Base-by-base conservation (phyloP, 2,113 vertebrate species). In the Lagopus leucura region DNA sequence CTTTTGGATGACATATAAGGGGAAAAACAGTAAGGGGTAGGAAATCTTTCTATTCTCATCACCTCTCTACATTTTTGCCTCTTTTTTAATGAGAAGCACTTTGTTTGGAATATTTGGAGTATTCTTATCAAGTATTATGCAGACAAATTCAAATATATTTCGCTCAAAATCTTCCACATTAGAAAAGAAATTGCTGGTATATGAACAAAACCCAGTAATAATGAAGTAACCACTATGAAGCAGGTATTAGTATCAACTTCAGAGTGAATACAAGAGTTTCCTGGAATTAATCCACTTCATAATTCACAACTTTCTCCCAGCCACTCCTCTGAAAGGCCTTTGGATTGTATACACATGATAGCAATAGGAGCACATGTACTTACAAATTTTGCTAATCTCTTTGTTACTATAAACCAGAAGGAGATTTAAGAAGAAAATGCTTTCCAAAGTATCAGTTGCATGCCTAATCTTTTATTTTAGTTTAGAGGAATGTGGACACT, bases 241-340 rank as follows among this genome's bases (percentile, higher is more conserved):
- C 43, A 58, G 48, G 24, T 83, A 43, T 81, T 88, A 89, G 77
- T 69, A 92, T 58, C 75, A 82, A 48, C 63, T 28, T 86, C 82
- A 82, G 77, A 63, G 17, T 45, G 83, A 70, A 87, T 89, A 63
- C 42, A 95, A 89, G 38, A 75, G 57, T 74, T 94, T 88, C 63
- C 78, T 95, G 64, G 92, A 95, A 94, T 58, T 92, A 96, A 88
- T 78, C 25, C 65, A 85, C 70, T 85, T 87, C 47, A 93, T 88
- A 86, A 96, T 85, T 94, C 75, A 91, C 47, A 87, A 57, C 11
- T 6, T 76, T 93, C 86, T 94, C 58, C 88, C n/a, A 92, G 17
- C 69, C 69, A 84, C 79, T 91, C 69, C 90, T 86, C 72, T 91
- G 73, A 77, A 94, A 86, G 57, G 55, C 57, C 42, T 71, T 47